Percentiles rank a stretch among this genome's conserved stretches.
Conservation (phyloP, 2,797 vertebrate species). For the Cheirogaleus major region DNA sequence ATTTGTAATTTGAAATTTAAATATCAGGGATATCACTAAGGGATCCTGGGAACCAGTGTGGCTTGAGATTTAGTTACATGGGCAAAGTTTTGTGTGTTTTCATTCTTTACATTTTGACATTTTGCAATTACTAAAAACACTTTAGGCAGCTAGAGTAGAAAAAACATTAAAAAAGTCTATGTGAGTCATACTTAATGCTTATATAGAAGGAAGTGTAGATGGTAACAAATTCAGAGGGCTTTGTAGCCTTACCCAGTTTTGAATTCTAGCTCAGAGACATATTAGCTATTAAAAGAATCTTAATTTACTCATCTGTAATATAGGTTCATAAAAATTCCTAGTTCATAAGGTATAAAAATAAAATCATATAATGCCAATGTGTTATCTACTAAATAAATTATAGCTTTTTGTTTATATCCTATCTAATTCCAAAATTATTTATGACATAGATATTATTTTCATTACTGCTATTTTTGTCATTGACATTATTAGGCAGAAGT, state of each 20-base stretch:
- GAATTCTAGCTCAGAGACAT: background rate
- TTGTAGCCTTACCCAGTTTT: background rate
- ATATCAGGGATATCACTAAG: background rate
- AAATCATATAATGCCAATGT: background rate
- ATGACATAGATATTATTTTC: background rate
- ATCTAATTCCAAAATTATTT: slow-evolving; percentile 5
- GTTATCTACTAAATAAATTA: background rate
- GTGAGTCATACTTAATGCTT: background rate
- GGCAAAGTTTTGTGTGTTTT: background rate
- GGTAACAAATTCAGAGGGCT: background rate
- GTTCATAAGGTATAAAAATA: background rate
- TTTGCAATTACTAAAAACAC: background rate
- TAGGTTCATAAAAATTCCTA: background rate
- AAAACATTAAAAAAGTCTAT: background rate
- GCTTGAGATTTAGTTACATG: background rate
- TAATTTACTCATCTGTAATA: background rate
- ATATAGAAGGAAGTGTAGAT: background rate
- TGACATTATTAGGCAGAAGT: background rate
- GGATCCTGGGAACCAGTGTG: background rate
- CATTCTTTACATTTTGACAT: background rate
- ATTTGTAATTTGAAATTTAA: background rate
- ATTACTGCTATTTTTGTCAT: background rate
- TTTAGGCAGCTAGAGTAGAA: background rate
- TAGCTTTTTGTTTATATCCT: background rate
- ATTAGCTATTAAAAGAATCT: background rate